These are phyloP conservation scores for Cryptus armator DNA, from an alignment of 2,888 invertebrate species.

Conservation along the genomic window DNA sequence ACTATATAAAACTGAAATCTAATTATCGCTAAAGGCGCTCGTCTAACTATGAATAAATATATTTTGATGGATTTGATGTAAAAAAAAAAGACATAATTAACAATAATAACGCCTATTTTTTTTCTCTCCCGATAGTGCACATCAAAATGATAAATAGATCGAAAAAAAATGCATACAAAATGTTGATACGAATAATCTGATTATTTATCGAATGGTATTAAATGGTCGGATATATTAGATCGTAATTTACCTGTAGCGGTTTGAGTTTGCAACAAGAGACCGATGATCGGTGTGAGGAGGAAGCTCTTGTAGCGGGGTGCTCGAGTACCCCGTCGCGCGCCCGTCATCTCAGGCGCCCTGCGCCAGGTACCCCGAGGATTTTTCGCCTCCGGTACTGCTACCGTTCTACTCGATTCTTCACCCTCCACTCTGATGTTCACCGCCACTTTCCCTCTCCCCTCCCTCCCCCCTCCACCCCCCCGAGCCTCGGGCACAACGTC, in stretches of 20 bases:
- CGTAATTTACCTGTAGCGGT: conserved; percentile 77
- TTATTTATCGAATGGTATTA: no score
- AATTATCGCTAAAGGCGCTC: background rate
- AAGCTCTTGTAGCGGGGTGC: conserved; percentile 79
- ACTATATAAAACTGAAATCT: background rate
- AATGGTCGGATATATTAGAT: background rate
- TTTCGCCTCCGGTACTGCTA: conserved; percentile 72
- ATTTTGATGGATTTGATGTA: background rate
- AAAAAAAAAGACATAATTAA: background rate
- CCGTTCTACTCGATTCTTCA: conserved; percentile 53
- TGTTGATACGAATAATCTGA: no score
- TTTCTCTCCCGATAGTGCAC: no score
- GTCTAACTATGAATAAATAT: background rate
- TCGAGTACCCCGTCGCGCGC: conserved; percentile 81
- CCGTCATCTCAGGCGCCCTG: conserved; percentile 83
- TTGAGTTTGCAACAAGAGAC: conserved; percentile 77
- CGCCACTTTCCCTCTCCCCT: conserved; percentile 68
- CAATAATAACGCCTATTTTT: no score
- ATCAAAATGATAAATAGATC: no score
- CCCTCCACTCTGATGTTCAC: conserved; percentile 56
- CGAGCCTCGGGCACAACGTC: background rate
- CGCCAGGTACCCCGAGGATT: conserved; percentile 77
- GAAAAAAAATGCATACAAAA: no score
- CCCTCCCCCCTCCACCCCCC: conserved; percentile 36
- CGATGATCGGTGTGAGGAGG: conserved; percentile 78